Evolutionary conservation across 1,140 invertebrate species (phyloP), one percentile per base, ranked within the genome.

Genomic region (Anoplophora glabripennis): DNA sequence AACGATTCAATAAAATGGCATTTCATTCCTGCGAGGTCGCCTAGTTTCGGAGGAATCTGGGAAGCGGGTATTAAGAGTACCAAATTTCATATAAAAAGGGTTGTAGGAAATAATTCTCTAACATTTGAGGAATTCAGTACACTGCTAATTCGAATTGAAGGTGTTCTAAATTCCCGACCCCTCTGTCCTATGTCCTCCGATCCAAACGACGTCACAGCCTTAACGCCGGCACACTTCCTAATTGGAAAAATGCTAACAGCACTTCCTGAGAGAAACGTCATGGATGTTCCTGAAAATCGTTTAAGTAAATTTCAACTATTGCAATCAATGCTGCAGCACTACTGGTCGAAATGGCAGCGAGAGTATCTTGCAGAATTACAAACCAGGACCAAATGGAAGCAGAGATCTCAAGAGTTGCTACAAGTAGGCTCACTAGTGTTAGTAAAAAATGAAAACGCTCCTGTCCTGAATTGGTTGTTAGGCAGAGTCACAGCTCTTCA

Each of bases 281-380:
- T 21, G 9, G 21, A 46, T 37, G 17, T 61, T 48, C 51, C 51
- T 7, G 14, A 28, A 12, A 61, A 61, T 41, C 42, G 52, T 5
- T 17, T 61, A 12, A 36, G 11, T 15, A 34, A 40, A 17, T 59
- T 28, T 12, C 57, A 59, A 28, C 33, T 14, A 11, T n/a, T 54
- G 9, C 57, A 59, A 28, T 53, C 10, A 2, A 8, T 59, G 18
- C 9, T 12, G 8, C 57, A 59, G 21, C 49, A 59, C 17, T 59
- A 45, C 21, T 60, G 53, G 52, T 28, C 21, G 5, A 28, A 5
- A 5, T 28, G 21, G 5, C 21, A 28, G 21, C 21, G 21, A 28
- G 21, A 77, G 42, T 77, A 77, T 56, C 11, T 77, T 0, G 48
- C 52, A 15, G 42, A 61, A 33, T 53, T 77, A 0, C 51, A 48